Percentiles rank a stretch among this genome's conserved stretches.
Evolutionary conservation across 2,888 invertebrate species (phyloP).

Genomic region (Coenonympha arcania): DNA sequence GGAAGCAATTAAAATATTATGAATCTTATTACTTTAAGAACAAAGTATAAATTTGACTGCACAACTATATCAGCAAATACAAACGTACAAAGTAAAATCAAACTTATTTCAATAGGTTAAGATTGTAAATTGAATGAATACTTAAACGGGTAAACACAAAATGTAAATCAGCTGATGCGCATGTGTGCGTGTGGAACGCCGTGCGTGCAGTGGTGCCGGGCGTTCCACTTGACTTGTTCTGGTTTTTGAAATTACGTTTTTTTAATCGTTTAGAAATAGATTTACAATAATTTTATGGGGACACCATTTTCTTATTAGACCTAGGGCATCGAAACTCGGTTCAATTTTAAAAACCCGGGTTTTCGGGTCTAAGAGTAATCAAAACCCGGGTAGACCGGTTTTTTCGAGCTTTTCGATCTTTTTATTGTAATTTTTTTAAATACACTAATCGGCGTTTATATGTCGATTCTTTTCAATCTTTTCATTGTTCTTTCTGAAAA

Average conservation of each 20-base stretch:
- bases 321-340: no score
- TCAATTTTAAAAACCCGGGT: no score
- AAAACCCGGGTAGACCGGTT: no score
- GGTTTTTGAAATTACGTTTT: conserved; percentile 35
- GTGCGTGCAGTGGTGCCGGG: conserved; percentile 34
- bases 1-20: neutral
- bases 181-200: conserved; percentile 35
- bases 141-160: conserved; percentile 24
- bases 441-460: no score
- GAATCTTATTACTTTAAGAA: neutral
- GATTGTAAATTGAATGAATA: conserved; percentile 6
- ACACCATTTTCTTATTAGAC: no score
- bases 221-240: conserved; percentile 43
- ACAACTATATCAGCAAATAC: neutral
- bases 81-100: conserved; percentile 5
- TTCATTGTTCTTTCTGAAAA: no score
- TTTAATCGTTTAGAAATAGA: conserved; percentile 26
- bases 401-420: no score
- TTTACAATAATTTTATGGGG: conserved; percentile 12
- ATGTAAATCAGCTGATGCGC: conserved; percentile 38
- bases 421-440: no score
- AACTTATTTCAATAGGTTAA: neutral
- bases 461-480: no score
- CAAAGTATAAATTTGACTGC: conserved; percentile 10
- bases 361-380: no score